phyloP scores from a whole-genome alignment of 2,113 vertebrate species.

The Illadopsis cleaveri region DNA sequence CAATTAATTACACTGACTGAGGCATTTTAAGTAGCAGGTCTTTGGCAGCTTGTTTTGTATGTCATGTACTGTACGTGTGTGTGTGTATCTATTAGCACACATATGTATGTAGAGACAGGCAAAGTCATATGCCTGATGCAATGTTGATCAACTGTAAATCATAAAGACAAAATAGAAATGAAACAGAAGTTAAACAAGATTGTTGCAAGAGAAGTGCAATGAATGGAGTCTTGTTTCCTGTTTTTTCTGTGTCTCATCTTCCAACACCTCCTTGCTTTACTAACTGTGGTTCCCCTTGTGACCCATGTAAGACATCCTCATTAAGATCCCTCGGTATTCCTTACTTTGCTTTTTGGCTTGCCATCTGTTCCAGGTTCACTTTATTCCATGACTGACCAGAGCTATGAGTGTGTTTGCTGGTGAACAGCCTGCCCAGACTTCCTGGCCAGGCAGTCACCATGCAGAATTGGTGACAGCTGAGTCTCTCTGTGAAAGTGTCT shows the following conservation, averaged over 20 bases:
- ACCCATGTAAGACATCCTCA: not conserved
- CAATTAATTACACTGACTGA: not conserved
- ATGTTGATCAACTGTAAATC: not conserved
- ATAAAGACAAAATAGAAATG: not conserved
- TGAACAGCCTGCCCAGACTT: not conserved
- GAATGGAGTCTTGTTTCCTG: not conserved
- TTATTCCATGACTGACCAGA: not conserved
- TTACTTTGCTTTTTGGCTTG: not conserved
- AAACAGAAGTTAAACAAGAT: not conserved
- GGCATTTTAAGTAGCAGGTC: not conserved
- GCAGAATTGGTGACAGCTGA: not conserved
- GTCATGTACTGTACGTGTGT: not conserved
- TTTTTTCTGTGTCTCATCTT: not conserved
- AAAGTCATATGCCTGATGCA: not conserved
- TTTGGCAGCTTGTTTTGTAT: not conserved
- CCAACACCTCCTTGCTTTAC: not conserved
- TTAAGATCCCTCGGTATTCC: not conserved
- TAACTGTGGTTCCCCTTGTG: not conserved
- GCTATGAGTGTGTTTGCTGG: not conserved
- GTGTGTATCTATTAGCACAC: not conserved
- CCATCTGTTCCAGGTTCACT: not conserved
- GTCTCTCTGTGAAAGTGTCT: not conserved
- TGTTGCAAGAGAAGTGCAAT: not conserved
- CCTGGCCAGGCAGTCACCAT: not conserved
- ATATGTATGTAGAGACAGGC: not conserved